Conservation (phyloP, 2,113 vertebrate species). For the Gobius niger region DNA sequence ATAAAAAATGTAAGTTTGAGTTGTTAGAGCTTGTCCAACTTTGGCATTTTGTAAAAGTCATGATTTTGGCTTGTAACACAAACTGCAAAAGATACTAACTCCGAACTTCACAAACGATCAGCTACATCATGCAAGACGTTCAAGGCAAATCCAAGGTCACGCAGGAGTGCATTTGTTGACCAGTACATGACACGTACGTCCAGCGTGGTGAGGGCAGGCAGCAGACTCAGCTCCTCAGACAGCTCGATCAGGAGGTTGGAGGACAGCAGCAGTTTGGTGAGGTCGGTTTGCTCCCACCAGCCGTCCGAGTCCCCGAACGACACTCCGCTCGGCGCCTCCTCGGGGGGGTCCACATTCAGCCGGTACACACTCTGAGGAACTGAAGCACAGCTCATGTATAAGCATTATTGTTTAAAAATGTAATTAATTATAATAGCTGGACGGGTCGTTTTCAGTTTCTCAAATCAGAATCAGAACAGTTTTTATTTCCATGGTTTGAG, state of each 20-base stretch:
- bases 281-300: constrained; percentile 97
- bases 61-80: no score
- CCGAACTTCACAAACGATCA: no score
- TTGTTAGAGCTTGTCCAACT: no score
- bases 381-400: constrained; percentile 43
- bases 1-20: no score
- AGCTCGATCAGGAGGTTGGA: constrained; percentile 89
- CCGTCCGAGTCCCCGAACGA: constrained; percentile 83
- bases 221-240: constrained; percentile 84
- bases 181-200: constrained; percentile 79
- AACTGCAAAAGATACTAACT: no score
- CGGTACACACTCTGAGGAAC: constrained; percentile 91
- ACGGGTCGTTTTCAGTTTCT: background rate
- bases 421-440: no score
- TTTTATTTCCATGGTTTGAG: no score
- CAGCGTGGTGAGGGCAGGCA: constrained; percentile 84
- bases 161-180: background rate
- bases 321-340: constrained; percentile 83
- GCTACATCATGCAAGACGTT: no score
- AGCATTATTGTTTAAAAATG: no score
- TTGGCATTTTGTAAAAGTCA: no score
- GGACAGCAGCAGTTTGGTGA: constrained; percentile 89
- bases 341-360: constrained; percentile 87
- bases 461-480: no score
- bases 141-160: background rate